Base-by-base conservation (phyloP, 2,888 invertebrate species). In the Netelia virgata region DNA sequence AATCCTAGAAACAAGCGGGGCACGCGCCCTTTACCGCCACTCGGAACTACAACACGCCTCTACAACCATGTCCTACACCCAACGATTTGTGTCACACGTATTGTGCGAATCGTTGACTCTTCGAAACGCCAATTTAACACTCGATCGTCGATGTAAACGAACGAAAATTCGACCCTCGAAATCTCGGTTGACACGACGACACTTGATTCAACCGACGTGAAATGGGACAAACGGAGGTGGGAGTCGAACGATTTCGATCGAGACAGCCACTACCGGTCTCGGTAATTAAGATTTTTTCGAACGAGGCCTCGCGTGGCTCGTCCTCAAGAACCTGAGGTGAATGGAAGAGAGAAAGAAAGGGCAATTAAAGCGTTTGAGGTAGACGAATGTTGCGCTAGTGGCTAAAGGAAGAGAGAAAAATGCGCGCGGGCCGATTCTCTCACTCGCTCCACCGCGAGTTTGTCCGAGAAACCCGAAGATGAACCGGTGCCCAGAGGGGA, bases 401-500 rank as follows among this genome's bases (percentile, higher is more conserved):
- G 89, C 84, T 80, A 87, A 88, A 87, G 79, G 88, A 85, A 77
- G 68, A 23, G 66, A 64, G 43, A 47, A 59, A 5, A 75, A 61
- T 57, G 41, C 41, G 10, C 18, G 41, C 41, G 55, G 53, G 23
- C 50, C 18, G 5, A 10, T 14, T 10, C 55, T 75, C 64, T 36
- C 28, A 57, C 23, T 59, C 18, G 41, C 55, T 55, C 43, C 36
- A 36, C 16, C 55, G 16, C n/a, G 68, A 63, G 70, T 72, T 66
- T 23, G 70, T 70, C 70, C 70, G 59, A 59, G 70, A 83, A 85
- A 77, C 36, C 86, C 89, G 90, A 93, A 93, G 93, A 93, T 92
- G 91, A 92, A 93, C 92, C 91, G 92, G 88, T 93, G 92, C 92
- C 93, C 92, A 91, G 92, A 89, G 93, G 93, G 92, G 93, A 93